These are phyloP conservation scores for Lycocerus yunnanus DNA, from an alignment of 2,888 invertebrate species.

Conservation along the genomic window DNA sequence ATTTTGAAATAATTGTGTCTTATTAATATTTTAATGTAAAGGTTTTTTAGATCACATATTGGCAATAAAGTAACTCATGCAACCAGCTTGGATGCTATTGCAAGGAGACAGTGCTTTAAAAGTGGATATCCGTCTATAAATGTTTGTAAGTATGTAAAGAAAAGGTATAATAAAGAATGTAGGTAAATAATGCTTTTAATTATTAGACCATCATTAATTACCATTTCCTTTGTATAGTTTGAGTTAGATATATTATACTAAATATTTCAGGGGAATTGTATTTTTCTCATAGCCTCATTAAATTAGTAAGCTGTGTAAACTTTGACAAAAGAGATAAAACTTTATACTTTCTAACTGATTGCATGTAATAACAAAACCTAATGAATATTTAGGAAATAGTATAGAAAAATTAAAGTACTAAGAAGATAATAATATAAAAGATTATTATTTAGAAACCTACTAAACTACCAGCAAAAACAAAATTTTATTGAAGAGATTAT, in stretches of 20 bases:
- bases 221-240: neutral
- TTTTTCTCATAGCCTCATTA: neutral
- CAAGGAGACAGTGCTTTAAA: constrained; percentile 56
- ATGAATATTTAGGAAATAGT: too few relatives aligned
- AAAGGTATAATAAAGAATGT: neutral
- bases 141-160: constrained; percentile 58
- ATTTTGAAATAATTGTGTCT: neutral
- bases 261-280: neutral
- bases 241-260: neutral
- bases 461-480: too few relatives aligned
- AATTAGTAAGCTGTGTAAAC: neutral
- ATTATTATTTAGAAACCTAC: too few relatives aligned
- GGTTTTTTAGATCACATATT: constrained; percentile 38
- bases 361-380: too few relatives aligned
- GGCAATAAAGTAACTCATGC: constrained; percentile 59
- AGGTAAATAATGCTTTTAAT: neutral
- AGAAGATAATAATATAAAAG: too few relatives aligned
- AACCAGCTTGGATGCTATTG: constrained; percentile 64
- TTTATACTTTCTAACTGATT: too few relatives aligned
- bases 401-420: too few relatives aligned
- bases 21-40: neutral
- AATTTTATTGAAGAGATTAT: too few relatives aligned
- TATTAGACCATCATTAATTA: neutral
- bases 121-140: constrained; percentile 61
- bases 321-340: neutral